Evolutionary conservation across 2,113 vertebrate species (phyloP).

Genomic region (Gobius niger): DNA sequence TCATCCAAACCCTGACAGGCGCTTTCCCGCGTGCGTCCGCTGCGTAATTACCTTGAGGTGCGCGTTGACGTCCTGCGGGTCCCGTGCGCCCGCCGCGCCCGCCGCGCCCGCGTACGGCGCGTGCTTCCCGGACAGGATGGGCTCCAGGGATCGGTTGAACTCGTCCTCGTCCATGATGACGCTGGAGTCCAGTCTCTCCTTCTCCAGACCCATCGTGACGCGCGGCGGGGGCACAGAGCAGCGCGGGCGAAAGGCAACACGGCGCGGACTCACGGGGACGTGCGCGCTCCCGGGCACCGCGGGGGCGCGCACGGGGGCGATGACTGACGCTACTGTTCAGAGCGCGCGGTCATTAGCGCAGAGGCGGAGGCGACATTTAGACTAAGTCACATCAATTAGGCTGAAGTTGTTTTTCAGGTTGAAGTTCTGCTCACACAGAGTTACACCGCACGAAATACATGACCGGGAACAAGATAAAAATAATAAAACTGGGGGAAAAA

Average conservation of each 20-base stretch:
- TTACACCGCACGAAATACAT: no score
- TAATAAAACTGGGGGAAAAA: no score
- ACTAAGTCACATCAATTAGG: no score
- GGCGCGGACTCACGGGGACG: not conserved
- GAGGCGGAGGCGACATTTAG: not conserved
- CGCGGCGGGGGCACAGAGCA: not conserved
- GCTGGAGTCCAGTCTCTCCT: slow-evolving; percentile 82
- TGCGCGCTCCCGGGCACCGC: not conserved
- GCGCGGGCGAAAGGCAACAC: not conserved
- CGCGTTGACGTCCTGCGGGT: slow-evolving; percentile 81
- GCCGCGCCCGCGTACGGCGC: slow-evolving; percentile 44
- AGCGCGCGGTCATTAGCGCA: not conserved
- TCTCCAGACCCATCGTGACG: slow-evolving; percentile 84
- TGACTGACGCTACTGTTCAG: slow-evolving; percentile 7
- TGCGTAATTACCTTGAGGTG: slow-evolving; percentile 81
- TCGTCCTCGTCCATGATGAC: slow-evolving; percentile 85
- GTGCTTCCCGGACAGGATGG: slow-evolving; percentile 71
- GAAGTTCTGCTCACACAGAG: no score
- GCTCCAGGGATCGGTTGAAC: slow-evolving; percentile 78
- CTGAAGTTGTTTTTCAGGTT: no score
- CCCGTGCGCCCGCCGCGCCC: slow-evolving; percentile 71
- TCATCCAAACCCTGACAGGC: not conserved
- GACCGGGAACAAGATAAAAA: no score
- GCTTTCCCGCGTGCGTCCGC: not conserved
- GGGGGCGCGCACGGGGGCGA: not conserved